Percentiles rank a stretch among this genome's conserved stretches.
Conservation (phyloP, 1,140 invertebrate genomes). For the Acromyrmex charruanus region DNA sequence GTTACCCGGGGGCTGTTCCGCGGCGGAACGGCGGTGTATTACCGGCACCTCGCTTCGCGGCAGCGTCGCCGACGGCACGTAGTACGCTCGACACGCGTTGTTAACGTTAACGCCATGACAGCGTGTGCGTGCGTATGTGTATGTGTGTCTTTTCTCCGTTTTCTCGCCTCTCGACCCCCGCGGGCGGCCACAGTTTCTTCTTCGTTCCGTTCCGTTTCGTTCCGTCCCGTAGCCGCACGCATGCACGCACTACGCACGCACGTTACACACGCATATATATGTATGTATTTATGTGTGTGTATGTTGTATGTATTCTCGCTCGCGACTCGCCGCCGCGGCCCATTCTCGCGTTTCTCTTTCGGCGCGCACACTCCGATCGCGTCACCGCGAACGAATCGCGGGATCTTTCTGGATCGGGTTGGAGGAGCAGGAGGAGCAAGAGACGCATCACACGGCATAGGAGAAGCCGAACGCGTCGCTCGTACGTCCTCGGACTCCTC, state of each 20-base stretch:
- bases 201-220: not conserved
- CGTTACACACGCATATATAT: not conserved
- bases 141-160: constrained; percentile 3
- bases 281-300: not conserved
- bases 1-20: not conserved
- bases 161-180: constrained; percentile 28
- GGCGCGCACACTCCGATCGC: constrained; percentile 12
- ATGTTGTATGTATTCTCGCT: not conserved
- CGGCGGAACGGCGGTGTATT: constrained; percentile 39
- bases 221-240: constrained; percentile 16
- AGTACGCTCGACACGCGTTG: constrained; percentile 45
- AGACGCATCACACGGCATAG: not conserved
- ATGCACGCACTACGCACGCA: not conserved
- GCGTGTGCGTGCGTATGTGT: not conserved
- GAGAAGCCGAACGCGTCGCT: constrained; percentile 12
- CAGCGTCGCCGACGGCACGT: constrained; percentile 24
- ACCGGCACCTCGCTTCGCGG: constrained; percentile 47
- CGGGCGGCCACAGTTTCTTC: not conserved
- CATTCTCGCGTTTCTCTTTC: constrained; percentile 43
- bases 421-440: not conserved
- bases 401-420: not conserved
- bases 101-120: constrained; percentile 49
- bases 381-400: constrained; percentile 27
- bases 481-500: not conserved
- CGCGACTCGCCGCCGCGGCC: constrained; percentile 22